A percentile compares a stretch with the other conserved stretches of the same genome.
These are phyloP conservation scores for Talpa occidentalis DNA, from an alignment of 2,113 vertebrate species.

Conservation along the genomic window DNA sequence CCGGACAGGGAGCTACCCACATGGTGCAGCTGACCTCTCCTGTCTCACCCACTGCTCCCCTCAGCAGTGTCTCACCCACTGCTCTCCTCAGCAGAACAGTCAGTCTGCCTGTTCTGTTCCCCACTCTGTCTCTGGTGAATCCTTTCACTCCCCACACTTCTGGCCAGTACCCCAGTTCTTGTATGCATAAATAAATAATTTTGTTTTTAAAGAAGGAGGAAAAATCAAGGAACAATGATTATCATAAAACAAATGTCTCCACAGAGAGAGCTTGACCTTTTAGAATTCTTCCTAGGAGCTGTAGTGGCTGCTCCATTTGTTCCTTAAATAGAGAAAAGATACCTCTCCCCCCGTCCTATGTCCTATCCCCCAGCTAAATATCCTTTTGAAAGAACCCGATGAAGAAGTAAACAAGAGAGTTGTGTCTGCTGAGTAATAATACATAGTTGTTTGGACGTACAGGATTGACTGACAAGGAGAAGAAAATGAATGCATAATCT, in stretches of 20 bases:
- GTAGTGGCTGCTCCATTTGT: not conserved
- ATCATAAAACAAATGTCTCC: slow-evolving; percentile 43
- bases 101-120: no score
- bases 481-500: not conserved
- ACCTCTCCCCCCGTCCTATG: slow-evolving; percentile 3
- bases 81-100: no score
- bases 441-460: not conserved
- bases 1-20: no score
- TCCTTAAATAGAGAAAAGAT: not conserved
- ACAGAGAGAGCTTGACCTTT: slow-evolving; percentile 53
- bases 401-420: slow-evolving; percentile 10
- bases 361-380: slow-evolving; percentile 43
- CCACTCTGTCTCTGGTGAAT: no score
- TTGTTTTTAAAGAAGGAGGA: no score
- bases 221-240: slow-evolving; percentile 25
- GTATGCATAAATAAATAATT: no score
- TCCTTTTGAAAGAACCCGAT: not conserved
- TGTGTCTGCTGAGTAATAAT: not conserved
- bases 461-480: not conserved
- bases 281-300: not conserved
- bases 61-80: no score
- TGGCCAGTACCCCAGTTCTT: no score
- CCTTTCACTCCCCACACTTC: no score
- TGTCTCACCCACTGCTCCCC: no score
- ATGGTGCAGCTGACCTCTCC: no score